Percentiles rank a stretch among this genome's conserved stretches.
Evolutionary conservation across 2,113 vertebrate species (phyloP).

Genomic region (Tupaia chinensis): DNA sequence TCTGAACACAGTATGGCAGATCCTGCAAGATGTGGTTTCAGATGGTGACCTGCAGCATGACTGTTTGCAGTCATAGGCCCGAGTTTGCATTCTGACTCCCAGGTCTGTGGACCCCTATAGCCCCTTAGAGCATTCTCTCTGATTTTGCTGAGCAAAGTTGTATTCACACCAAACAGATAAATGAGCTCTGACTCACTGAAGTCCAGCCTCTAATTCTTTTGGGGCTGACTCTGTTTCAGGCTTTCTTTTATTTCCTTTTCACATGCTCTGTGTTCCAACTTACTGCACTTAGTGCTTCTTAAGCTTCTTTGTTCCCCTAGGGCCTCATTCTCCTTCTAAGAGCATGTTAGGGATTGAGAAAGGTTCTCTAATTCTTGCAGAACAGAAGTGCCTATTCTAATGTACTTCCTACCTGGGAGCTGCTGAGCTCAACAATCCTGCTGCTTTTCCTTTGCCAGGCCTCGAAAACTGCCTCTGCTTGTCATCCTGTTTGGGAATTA

Average conservation of each 20-base stretch:
- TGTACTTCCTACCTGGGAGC: too few species aligned
- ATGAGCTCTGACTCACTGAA: background rate
- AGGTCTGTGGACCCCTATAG: rapidly evolving
- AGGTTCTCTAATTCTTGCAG: background rate
- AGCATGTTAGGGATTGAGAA: background rate
- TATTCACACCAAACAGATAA: too few species aligned
- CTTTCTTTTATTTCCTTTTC: background rate
- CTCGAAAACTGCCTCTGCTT: background rate
- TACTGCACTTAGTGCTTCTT: background rate
- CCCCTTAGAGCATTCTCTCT: rapidly evolving
- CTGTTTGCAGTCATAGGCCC: background rate
- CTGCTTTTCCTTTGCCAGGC: background rate
- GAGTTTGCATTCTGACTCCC: rapidly evolving
- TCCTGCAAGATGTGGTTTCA: rapidly evolving
- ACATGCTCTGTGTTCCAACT: background rate
- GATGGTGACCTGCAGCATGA: rapidly evolving
- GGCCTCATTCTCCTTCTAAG: background rate
- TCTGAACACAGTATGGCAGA: rapidly evolving
- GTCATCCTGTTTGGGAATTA: background rate
- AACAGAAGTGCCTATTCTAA: rapidly evolving
- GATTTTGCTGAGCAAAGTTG: background rate
- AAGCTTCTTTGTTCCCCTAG: background rate
- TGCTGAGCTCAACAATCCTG: background rate
- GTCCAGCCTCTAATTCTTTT: background rate
- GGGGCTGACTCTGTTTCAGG: rapidly evolving